phyloP scores from a whole-genome alignment of 1,140 invertebrate genomes.

The Ectropis grisescens region DNA sequence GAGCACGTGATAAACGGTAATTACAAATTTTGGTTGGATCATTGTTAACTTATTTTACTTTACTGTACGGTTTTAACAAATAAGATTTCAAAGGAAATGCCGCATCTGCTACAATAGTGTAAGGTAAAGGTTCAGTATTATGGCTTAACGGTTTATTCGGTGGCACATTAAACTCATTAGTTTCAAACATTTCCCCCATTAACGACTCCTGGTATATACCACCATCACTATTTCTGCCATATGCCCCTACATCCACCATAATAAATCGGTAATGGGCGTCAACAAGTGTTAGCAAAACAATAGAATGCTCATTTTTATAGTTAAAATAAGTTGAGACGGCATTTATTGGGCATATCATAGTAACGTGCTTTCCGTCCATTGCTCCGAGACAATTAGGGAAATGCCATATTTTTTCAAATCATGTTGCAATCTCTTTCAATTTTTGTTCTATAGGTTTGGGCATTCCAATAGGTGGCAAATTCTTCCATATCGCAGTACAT shows the following conservation, averaged over 20 bases:
- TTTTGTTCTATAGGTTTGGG: conserved; percentile 7
- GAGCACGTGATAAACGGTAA: no score
- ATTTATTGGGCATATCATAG: conserved; percentile 22
- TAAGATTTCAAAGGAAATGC: conserved; percentile 20
- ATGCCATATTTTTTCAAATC: conserved; percentile 6
- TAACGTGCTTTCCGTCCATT: conserved; percentile 40
- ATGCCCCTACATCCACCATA: conserved; percentile 32
- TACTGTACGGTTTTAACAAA: conserved; percentile 15
- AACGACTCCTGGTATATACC: conserved; percentile 36
- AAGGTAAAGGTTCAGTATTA: conserved; percentile 1
- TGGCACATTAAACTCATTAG: conserved; percentile 8
- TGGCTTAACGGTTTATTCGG: no score
- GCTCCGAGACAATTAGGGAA: conserved; percentile 11
- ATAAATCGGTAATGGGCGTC: conserved; percentile 61
- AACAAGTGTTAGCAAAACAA: conserved; percentile 58
- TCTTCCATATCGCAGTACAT: conserved; percentile 13
- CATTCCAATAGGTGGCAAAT: conserved; percentile 7
- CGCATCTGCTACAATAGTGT: conserved; percentile 22
- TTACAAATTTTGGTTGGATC: no score
- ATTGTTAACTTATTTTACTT: no score
- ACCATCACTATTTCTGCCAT: conserved; percentile 53
- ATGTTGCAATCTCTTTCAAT: conserved; percentile 6
- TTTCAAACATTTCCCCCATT: conserved; percentile 18
- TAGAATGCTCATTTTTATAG: conserved; percentile 55
- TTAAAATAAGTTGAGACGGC: conserved; percentile 50